These are phyloP conservation scores for Acropternis orthonyx DNA, from an alignment of 2,797 vertebrate species.

Conservation along the genomic window DNA sequence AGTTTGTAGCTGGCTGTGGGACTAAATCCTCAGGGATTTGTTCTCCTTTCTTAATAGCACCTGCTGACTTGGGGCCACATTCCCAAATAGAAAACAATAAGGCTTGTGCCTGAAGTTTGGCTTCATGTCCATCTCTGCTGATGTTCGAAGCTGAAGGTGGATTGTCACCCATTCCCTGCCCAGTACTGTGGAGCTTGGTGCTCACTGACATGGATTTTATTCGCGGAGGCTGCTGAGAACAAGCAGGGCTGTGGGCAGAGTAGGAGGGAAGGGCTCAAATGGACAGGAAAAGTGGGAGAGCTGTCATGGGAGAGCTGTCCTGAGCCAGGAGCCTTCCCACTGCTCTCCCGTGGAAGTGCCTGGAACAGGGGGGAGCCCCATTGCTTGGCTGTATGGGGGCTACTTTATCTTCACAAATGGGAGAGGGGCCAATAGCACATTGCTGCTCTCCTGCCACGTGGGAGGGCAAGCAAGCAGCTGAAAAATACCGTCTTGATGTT, in stretches of 20 bases:
- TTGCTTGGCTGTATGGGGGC: neutral
- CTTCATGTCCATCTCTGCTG: neutral
- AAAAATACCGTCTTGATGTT: neutral
- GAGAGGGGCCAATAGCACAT: neutral
- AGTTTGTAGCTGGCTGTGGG: neutral
- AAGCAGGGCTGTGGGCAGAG: neutral
- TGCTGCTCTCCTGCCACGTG: neutral
- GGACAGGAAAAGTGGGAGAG: neutral
- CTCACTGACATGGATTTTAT: neutral
- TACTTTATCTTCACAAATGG: neutral
- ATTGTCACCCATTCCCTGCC: neutral
- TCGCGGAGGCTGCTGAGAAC: neutral
- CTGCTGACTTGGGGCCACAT: neutral
- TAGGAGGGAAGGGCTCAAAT: neutral
- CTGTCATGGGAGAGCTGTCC: neutral
- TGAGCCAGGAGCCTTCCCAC: neutral
- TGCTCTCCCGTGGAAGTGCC: neutral
- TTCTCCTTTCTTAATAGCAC: neutral
- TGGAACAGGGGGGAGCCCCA: constrained; percentile 4
- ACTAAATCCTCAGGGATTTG: neutral
- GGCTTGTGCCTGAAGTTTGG: neutral
- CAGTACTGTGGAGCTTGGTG: neutral
- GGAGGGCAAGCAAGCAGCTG: neutral
- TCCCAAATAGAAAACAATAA: neutral
- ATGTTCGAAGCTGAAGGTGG: neutral